Base-by-base conservation (phyloP, 2,113 vertebrate species). In the Rhynchomys soricoides region DNA sequence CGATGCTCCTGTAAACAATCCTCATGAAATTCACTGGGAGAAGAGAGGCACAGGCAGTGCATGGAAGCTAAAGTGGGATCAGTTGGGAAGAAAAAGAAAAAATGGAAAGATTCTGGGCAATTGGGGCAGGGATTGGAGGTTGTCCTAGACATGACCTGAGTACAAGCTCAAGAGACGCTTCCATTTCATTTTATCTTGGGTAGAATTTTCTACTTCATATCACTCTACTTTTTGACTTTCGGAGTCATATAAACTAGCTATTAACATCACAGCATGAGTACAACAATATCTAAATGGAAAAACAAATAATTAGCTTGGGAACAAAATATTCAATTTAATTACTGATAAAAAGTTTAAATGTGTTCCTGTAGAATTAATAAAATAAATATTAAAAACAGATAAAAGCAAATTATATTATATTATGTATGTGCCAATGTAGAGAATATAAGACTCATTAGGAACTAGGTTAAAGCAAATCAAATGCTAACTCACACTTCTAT, bases 321-420 rank as follows among this genome's bases (percentile, higher is more conserved):
- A 70, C 0, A 82, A 90, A 86, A 85, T 52, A 90, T 34, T 94
- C 40, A 59, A 71, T 37, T 70, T 95, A 52, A 95, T 43, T 91
- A 93, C 4, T 79, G 77, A 45, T 95, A 81, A 85, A 78, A 48
- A 95, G 31, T 90, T 83, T 89, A 94, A 87, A 66, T 70, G 83
- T 64, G 70, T 62, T 62, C 22, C 52, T n/a, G 37, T 6, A 90
- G 9, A 87, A 95, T 88, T 64, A 90, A 95, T 45, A 93, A 78
- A 89, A 70, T 70, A 9, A 87, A 87, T 40, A 86, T 68, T 86
- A 48, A 3, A 52, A 86, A 57, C 5, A 66, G 34, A 45, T 70
- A 81, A 79, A 91, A 11, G 29, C 6, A 93, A 92, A 78, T 21
- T 62, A 86, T 21, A 88, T 81, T 59, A 16, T 83, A 79, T 64